These are phyloP conservation scores for Tethya wilhelma DNA, from an alignment of 37 sponge, comb jelly and placozoan genomes.

Conservation along the genomic window DNA sequence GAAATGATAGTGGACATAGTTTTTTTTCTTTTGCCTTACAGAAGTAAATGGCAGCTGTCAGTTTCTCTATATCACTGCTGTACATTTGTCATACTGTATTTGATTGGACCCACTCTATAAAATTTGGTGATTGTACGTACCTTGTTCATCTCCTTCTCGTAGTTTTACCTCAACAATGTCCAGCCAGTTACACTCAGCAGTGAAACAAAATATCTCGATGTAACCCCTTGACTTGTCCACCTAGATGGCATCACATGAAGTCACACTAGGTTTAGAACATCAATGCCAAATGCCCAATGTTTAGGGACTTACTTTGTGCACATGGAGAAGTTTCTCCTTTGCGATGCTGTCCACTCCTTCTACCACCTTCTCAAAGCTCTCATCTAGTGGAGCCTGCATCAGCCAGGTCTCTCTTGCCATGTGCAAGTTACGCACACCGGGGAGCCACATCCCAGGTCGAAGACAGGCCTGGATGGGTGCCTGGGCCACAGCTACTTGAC, in stretches of 20 bases:
- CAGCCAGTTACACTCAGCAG: constrained; percentile 70
- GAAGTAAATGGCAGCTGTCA: no score
- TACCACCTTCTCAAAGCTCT: constrained; percentile 36
- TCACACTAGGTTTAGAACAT: background rate
- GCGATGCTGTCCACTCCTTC: constrained; percentile 33
- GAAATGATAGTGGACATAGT: no score
- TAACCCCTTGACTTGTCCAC: constrained; percentile 24
- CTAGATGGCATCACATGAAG: background rate
- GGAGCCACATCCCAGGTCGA: constrained; percentile 75
- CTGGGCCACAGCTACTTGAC: constrained; percentile 44
- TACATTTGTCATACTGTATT: background rate
- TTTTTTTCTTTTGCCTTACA: no score
- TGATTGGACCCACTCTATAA: no score
- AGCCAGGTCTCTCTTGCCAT: constrained; percentile 58
- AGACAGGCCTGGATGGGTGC: constrained; percentile 73
- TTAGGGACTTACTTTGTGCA: constrained; percentile 44
- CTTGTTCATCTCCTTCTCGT: constrained; percentile 5
- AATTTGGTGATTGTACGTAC: no score
- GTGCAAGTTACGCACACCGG: constrained; percentile 73
- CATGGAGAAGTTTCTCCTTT: constrained; percentile 33
- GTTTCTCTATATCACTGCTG: background rate
- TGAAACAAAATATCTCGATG: constrained; percentile 63
- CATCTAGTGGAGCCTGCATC: constrained; percentile 14
- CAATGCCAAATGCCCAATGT: no score
- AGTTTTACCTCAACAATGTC: constrained; percentile 79